Conservation (phyloP, 1,140 invertebrate genomes). For the Pseudomyrmex sp. region DNA sequence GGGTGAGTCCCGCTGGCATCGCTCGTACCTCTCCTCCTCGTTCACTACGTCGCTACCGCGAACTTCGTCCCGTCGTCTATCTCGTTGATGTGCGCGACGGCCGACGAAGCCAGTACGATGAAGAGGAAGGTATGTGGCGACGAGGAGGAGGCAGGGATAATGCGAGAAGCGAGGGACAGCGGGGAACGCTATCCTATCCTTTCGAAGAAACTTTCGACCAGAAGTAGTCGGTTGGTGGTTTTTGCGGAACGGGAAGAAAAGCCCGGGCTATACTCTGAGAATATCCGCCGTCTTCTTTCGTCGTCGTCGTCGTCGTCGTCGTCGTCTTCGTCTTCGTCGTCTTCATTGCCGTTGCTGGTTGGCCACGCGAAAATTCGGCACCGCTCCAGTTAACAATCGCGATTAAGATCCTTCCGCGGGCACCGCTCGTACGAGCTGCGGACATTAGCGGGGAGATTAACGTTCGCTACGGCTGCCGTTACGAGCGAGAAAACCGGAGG, state of each 20-base stretch:
- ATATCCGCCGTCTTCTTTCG: constrained; percentile 22
- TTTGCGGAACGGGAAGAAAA: constrained; percentile 35
- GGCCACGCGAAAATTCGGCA: constrained; percentile 59
- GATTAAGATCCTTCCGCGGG: constrained; percentile 67
- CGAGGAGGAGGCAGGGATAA: constrained; percentile 5
- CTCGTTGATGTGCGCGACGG: constrained; percentile 49
- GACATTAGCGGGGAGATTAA: constrained; percentile 70
- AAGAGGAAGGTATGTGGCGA: not conserved
- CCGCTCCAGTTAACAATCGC: constrained; percentile 67
- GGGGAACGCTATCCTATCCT: not conserved
- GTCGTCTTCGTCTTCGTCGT: not conserved
- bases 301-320: not conserved
- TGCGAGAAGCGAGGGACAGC: constrained; percentile 39
- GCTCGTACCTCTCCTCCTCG: constrained; percentile 20
- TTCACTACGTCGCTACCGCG: not conserved
- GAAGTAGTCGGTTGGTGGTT: constrained; percentile 60
- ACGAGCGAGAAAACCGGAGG: constrained; percentile 22
- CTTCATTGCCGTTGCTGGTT: constrained; percentile 22
- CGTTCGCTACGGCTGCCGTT: constrained; percentile 43
- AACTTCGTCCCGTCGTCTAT: constrained; percentile 51
- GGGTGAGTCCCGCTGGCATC: not conserved
- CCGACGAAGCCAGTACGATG: not conserved
- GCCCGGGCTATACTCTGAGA: constrained; percentile 17
- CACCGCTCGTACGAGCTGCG: constrained; percentile 44
- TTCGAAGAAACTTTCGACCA: constrained; percentile 65